phyloP scores from a whole-genome alignment of 2,888 invertebrate species.

The Imbricaverruca yamaguchii region DNA sequence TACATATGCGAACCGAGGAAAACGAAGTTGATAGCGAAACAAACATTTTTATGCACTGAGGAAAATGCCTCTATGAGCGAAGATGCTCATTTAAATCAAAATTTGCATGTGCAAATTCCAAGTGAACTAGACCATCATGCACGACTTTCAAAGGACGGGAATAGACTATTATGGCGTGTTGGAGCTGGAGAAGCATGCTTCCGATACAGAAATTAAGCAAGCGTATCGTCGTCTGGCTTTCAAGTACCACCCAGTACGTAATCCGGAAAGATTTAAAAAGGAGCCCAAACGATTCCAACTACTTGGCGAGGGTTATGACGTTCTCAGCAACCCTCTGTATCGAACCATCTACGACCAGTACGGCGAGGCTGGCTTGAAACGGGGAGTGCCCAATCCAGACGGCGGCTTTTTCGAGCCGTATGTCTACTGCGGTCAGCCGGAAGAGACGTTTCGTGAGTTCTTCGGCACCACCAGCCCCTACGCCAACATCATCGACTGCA shows the following conservation, averaged over 20 bases:
- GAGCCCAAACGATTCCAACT: slow-evolving; percentile 39
- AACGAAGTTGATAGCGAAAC: too few relatives aligned
- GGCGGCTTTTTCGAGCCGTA: slow-evolving; percentile 60
- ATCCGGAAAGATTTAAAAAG: not conserved
- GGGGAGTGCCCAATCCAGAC: slow-evolving; percentile 62
- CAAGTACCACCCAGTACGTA: not conserved
- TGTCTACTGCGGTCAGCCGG: slow-evolving; percentile 70
- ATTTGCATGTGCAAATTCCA: too few relatives aligned
- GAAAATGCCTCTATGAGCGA: too few relatives aligned
- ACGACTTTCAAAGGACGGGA: slow-evolving; percentile 45
- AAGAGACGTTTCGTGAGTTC: slow-evolving; percentile 63
- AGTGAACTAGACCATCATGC: not conserved
- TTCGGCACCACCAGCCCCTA: slow-evolving; percentile 78
- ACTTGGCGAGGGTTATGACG: slow-evolving; percentile 71
- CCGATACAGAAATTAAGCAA: slow-evolving; percentile 59
- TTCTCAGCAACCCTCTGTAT: slow-evolving; percentile 56
- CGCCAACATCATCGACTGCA: slow-evolving; percentile 57
- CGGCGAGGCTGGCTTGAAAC: slow-evolving; percentile 78
- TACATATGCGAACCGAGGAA: too few relatives aligned
- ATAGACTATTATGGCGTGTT: slow-evolving; percentile 71
- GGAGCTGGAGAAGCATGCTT: slow-evolving; percentile 56
- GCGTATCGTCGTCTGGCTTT: slow-evolving; percentile 51
- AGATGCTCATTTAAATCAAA: too few relatives aligned
- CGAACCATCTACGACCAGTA: slow-evolving; percentile 78
- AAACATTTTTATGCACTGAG: too few relatives aligned